Evolutionary conservation across 2,888 invertebrate species (phyloP).

Genomic region (Tenthredo scrophulariae): DNA sequence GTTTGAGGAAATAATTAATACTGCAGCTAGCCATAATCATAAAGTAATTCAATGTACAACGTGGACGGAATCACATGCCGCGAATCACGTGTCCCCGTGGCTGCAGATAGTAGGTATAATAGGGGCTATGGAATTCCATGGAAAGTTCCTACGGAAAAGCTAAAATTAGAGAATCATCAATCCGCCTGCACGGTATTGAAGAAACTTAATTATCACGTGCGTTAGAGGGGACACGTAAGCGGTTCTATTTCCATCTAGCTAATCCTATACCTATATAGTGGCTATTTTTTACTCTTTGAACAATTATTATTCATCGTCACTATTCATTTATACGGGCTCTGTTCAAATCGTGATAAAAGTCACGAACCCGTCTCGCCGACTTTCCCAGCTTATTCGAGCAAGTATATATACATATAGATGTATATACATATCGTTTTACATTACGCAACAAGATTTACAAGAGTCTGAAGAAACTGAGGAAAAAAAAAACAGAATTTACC

Average conservation of each 20-base stretch:
- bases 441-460: background rate
- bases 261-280: background rate
- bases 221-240: background rate
- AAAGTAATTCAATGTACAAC: background rate
- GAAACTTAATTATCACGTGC: background rate
- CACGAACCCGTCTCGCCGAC: background rate
- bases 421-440: background rate
- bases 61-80: constrained; percentile 20
- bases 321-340: background rate
- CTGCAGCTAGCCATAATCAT: background rate
- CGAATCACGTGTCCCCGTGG: background rate
- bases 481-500: constrained; percentile 43
- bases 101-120: background rate
- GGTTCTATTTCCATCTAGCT: background rate
- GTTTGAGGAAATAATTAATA: background rate
- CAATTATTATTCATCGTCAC: background rate
- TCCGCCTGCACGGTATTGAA: background rate
- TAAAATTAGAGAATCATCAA: constrained; percentile 7
- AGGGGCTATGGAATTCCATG: background rate
- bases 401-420: background rate
- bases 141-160: constrained; percentile 4
- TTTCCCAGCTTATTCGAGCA: background rate
- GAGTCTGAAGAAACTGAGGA: background rate
- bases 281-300: background rate
- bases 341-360: constrained; percentile 8